These are phyloP conservation scores for Pluvianellus socialis DNA, from an alignment of 2,113 vertebrate genomes.

Conservation along the genomic window DNA sequence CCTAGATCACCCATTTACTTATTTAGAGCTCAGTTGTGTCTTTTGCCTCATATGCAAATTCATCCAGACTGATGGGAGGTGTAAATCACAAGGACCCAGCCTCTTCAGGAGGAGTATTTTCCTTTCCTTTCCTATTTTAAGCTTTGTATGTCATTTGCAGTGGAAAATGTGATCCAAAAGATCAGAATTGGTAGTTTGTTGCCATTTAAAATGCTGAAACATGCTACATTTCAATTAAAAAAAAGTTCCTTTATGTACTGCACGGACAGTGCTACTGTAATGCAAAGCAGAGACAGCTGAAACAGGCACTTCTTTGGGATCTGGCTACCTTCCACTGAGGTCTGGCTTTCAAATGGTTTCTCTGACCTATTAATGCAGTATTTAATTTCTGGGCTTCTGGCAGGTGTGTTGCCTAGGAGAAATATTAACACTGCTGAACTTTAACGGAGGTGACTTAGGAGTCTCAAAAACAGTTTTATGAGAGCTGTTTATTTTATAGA, in stretches of 20 bases:
- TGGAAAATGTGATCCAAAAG: background rate
- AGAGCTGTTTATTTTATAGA: background rate
- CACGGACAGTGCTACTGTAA: background rate
- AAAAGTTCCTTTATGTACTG: background rate
- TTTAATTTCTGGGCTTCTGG: conserved; percentile 45
- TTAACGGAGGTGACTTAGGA: conserved; percentile 12
- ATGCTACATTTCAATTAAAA: background rate
- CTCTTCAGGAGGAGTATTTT: conserved; percentile 1
- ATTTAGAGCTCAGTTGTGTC: conserved; percentile 33
- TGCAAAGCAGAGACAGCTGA: background rate
- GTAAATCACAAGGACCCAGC: conserved; percentile 27
- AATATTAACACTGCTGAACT: conserved; percentile 40
- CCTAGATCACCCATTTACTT: conserved; percentile 29
- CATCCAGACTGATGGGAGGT: background rate
- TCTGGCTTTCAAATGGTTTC: conserved; percentile 19
- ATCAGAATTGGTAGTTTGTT: background rate
- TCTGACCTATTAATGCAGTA: conserved; percentile 46
- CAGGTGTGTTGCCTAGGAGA: conserved; percentile 36
- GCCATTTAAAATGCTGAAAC: background rate
- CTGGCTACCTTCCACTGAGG: background rate
- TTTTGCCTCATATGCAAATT: background rate
- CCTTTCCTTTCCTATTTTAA: conserved; percentile 51
- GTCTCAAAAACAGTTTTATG: background rate
- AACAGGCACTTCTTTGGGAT: background rate
- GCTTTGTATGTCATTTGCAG: background rate